Conservation (phyloP, 37 sponge, comb jelly and placozoan species). For the Crambe crambe region DNA sequence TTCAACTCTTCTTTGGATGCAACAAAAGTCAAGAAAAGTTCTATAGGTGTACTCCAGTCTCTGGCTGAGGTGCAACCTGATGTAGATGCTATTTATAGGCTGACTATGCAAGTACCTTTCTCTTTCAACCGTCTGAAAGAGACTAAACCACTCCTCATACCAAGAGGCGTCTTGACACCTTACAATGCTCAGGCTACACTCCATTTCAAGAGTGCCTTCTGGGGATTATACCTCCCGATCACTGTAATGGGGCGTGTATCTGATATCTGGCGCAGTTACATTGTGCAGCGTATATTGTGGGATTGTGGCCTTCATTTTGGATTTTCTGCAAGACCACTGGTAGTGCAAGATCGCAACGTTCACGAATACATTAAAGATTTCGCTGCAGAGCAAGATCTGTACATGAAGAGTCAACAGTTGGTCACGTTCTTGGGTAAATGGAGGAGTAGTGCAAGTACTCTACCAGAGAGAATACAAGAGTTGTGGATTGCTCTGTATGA, state of each 20-base stretch:
- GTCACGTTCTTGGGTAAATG: conserved; percentile 39
- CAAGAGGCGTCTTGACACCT: conserved; percentile 42
- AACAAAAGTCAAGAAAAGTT: not conserved
- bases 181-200: conserved; percentile 67
- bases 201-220: conserved; percentile 36
- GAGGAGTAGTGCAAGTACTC: conserved; percentile 27
- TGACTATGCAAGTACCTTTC: conserved; percentile 56
- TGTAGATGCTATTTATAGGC: conserved; percentile 64
- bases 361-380: conserved; percentile 47
- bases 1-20: conserved; percentile 12
- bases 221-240: conserved; percentile 52
- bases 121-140: conserved; percentile 31
- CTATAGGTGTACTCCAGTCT: conserved; percentile 49
- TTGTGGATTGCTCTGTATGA: conserved; percentile 50
- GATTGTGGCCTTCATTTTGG: conserved; percentile 42
- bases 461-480: conserved; percentile 39
- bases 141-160: conserved; percentile 32
- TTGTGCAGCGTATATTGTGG: conserved; percentile 51
- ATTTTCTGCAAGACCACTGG: conserved; percentile 34
- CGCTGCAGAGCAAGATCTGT: conserved; percentile 46
- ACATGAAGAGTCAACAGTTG: conserved; percentile 42
- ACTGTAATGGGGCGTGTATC: conserved; percentile 45
- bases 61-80: conserved; percentile 68
- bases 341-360: conserved; percentile 48
- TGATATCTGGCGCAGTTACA: conserved; percentile 71